phyloP scores from a whole-genome alignment of 2,113 vertebrate species.

The Gobiocypris rarus region DNA sequence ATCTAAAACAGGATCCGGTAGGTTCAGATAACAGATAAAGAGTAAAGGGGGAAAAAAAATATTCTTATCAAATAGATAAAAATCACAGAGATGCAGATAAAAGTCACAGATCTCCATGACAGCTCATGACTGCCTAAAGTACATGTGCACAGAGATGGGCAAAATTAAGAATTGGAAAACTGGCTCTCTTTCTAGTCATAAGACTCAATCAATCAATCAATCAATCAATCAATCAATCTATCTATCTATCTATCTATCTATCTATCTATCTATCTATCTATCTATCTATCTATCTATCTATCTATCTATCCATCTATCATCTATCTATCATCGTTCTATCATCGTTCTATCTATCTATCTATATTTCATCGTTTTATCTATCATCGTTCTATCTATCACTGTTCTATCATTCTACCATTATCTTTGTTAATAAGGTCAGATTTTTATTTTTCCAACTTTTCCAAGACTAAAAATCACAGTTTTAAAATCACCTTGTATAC shows the following conservation, averaged over 20 bases:
- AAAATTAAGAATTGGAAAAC: not conserved
- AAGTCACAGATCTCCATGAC: not conserved
- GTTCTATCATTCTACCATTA: no score
- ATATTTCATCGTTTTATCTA: not conserved
- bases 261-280: not conserved
- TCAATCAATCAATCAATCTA: not conserved
- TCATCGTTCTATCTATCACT: no score
- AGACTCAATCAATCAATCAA: not conserved
- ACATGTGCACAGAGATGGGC: not conserved
- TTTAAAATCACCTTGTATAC: no score
- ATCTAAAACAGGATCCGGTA: conserved; percentile 1
- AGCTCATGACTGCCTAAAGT: not conserved
- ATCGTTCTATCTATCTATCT: no score
- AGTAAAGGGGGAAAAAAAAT: conserved; percentile 16
- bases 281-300: not conserved
- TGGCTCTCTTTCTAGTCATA: not conserved
- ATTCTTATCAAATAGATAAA: conserved; percentile 33
- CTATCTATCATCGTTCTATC: not conserved
- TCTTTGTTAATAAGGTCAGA: no score
- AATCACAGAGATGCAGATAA: conserved; percentile 12
- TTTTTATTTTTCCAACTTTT: no score
- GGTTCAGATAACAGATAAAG: conserved; percentile 47
- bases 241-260: no score
- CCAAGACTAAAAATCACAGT: no score
- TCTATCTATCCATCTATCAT: no score